phyloP scores from a whole-genome alignment of 1,140 invertebrate species.

The Trichonephila clavipes region DNA sequence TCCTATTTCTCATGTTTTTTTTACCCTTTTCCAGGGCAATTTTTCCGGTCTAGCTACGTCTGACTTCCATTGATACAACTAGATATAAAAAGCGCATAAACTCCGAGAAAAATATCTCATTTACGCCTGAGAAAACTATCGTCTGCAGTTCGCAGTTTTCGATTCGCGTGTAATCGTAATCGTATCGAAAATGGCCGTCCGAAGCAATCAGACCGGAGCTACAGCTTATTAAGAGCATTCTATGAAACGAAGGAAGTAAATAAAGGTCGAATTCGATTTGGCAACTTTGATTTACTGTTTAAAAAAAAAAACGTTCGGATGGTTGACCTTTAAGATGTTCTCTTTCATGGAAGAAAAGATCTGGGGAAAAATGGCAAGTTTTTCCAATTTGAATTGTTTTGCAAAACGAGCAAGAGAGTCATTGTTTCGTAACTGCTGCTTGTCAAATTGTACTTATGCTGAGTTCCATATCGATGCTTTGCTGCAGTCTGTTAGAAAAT shows the following conservation, averaged over 20 bases:
- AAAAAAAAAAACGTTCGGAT: neutral
- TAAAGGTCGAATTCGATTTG: neutral
- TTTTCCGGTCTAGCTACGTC: conserved; percentile 33
- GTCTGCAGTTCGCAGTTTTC: conserved; percentile 25
- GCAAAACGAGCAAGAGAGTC: neutral
- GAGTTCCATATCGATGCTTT: too few relatives aligned
- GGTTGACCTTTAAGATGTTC: conserved; percentile 3
- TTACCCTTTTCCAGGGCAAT: neutral
- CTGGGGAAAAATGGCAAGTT: neutral
- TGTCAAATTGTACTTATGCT: too few relatives aligned
- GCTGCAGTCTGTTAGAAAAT: too few relatives aligned
- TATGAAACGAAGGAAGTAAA: neutral
- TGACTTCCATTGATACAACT: neutral
- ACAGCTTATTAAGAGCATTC: conserved; percentile 48
- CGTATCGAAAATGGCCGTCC: conserved; percentile 36
- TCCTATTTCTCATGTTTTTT: neutral
- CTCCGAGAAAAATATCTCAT: conserved; percentile 47
- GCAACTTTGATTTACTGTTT: neutral
- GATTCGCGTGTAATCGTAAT: conserved; percentile 54
- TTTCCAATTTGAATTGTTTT: neutral
- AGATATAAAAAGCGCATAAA: conserved; percentile 20
- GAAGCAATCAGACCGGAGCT: conserved; percentile 53
- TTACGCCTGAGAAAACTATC: conserved; percentile 52
- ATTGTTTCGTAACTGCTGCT: neutral
- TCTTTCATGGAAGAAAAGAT: neutral